Evolutionary conservation across 2,888 invertebrate species (phyloP).

Genomic region (Electrophaes corylata): DNA sequence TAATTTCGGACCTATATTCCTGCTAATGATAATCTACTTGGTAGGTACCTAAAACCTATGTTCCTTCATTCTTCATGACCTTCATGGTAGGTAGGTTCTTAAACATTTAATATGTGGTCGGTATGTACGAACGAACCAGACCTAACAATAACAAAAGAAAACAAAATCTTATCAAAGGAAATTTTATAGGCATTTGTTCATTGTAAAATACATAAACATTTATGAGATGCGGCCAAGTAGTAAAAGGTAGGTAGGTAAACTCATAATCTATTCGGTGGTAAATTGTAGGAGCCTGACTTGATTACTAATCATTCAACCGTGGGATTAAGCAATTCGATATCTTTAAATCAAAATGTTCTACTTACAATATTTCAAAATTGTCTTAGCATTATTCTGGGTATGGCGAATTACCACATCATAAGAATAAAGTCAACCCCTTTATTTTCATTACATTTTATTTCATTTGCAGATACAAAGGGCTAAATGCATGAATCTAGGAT

Average conservation of each 20-base stretch:
- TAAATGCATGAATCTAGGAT: conserved; percentile 12
- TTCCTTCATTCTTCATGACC: too few relatives aligned
- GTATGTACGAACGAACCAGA: neutral
- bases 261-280: conserved; percentile 32
- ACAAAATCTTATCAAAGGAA: conserved; percentile 33
- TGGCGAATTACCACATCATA: neutral
- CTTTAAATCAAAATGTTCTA: conserved; percentile 13
- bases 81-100: too few relatives aligned
- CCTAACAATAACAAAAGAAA: conserved; percentile 21
- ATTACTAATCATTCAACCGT: conserved; percentile 53
- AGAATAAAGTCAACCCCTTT: neutral
- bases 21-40: too few relatives aligned
- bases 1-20: conserved; percentile 15
- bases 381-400: conserved; percentile 22
- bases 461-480: conserved; percentile 12
- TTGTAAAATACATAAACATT: conserved; percentile 63
- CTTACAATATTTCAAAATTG: conserved; percentile 10
- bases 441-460: neutral
- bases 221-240: conserved; percentile 37
- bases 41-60: too few relatives aligned
- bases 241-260: neutral
- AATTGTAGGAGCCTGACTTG: conserved; percentile 17
- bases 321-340: conserved; percentile 52
- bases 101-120: too few relatives aligned
- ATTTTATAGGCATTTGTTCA: conserved; percentile 71